These are phyloP conservation scores for Smithornis capensis DNA, from an alignment of 2,113 vertebrate species.

Conservation along the genomic window DNA sequence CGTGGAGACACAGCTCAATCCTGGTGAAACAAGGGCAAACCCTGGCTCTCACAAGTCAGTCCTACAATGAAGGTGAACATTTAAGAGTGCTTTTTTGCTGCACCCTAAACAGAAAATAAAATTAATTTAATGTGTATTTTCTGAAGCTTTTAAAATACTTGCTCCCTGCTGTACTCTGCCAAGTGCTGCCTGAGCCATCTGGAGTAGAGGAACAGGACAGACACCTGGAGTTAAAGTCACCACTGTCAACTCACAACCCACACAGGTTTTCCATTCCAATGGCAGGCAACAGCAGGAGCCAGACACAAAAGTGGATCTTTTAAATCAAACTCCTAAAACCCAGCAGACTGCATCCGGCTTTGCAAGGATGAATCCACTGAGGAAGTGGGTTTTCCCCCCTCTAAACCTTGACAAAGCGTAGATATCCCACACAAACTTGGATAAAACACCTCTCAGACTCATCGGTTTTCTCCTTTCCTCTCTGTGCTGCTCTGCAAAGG, in stretches of 20 bases:
- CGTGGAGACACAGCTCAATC: fast-evolving
- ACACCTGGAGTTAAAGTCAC: background rate
- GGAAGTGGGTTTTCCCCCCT: background rate
- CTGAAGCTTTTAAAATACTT: background rate
- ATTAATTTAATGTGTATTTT: background rate
- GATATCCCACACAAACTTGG: background rate
- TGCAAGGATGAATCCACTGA: background rate
- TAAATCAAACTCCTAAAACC: background rate
- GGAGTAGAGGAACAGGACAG: background rate
- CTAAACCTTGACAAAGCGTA: background rate
- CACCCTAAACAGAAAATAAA: background rate
- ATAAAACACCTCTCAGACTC: background rate
- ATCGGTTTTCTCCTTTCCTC: background rate
- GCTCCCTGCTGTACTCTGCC: background rate
- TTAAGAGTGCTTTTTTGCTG: background rate
- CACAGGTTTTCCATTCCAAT: background rate
- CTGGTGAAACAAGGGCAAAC: background rate
- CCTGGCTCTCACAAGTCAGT: background rate
- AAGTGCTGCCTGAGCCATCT: background rate
- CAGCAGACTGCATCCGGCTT: background rate
- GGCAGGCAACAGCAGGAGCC: background rate
- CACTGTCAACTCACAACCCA: fast-evolving
- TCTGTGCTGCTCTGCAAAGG: background rate
- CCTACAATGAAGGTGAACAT: background rate
- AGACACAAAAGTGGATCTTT: background rate